These are phyloP conservation scores for Dusona sp. DNA, from an alignment of 2,888 invertebrate species.

Conservation along the genomic window DNA sequence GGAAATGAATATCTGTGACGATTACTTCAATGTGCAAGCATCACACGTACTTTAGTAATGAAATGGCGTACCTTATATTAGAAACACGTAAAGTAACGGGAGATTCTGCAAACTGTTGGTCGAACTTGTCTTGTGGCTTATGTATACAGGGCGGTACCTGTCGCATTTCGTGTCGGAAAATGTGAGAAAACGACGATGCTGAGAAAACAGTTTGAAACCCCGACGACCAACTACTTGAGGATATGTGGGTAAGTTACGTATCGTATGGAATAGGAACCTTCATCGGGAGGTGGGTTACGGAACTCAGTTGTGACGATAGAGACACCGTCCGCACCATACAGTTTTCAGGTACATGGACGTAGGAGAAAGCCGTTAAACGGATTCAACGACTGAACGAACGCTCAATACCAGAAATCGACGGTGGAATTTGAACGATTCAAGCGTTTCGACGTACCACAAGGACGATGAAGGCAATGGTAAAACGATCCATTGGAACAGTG, in stretches of 20 bases:
- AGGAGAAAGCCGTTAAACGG: conserved; percentile 76
- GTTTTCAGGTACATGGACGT: conserved; percentile 59
- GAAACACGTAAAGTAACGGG: conserved; percentile 12
- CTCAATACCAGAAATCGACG: conserved; percentile 81
- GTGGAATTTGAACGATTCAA: conserved; percentile 74
- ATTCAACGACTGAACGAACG: conserved; percentile 76
- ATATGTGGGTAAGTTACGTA: conserved; percentile 71
- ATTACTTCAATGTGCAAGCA: conserved; percentile 19
- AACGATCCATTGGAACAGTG: conserved; percentile 18
- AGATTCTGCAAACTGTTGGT: conserved; percentile 60
- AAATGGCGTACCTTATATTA: background rate
- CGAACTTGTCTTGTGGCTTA: conserved; percentile 39
- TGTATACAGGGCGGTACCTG: conserved; percentile 51
- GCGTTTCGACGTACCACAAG: conserved; percentile 52
- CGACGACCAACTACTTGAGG: conserved; percentile 65
- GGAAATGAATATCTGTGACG: conserved; percentile 23
- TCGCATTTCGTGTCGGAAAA: conserved; percentile 48
- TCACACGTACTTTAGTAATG: conserved; percentile 23
- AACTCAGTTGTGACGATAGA: conserved; percentile 38
- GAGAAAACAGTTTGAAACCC: conserved; percentile 57
- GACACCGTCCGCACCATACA: conserved; percentile 36
- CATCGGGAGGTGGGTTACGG: conserved; percentile 18
- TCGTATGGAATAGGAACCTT: conserved; percentile 72
- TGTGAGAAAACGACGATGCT: conserved; percentile 38
- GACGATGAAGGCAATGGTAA: conserved; percentile 43